Evolutionary conservation across 2,113 vertebrate species (phyloP).

Genomic region (Corvus moneduloides): DNA sequence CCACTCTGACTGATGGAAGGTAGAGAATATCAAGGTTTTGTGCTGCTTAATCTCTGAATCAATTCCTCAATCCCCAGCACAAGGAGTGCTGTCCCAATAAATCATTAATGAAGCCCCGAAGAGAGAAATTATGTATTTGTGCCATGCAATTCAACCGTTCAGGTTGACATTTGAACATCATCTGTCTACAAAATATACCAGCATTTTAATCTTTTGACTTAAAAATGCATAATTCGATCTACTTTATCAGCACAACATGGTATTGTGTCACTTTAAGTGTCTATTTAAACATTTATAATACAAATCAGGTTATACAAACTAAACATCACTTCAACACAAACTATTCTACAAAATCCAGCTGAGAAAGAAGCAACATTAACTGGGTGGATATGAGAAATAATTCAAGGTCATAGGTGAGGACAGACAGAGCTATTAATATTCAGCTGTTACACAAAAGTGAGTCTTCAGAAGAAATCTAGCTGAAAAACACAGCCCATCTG

Average conservation of each 20-base stretch:
- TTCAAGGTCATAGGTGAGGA: not conserved
- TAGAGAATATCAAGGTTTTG: not conserved
- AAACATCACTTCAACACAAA: not conserved
- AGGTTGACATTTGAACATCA: accelerated
- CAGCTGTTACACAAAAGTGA: not conserved
- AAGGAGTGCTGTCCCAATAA: not conserved
- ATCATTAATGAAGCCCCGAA: not conserved
- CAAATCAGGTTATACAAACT: not conserved
- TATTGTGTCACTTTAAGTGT: not conserved
- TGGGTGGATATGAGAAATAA: not conserved
- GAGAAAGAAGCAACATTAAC: not conserved
- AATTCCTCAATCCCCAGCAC: not conserved
- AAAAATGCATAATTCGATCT: not conserved
- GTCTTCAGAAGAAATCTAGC: not conserved
- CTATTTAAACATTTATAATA: not conserved
- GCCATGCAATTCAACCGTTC: not conserved
- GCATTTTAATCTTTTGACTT: not conserved
- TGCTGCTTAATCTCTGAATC: not conserved
- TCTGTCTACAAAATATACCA: not conserved
- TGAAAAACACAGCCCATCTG: not conserved
- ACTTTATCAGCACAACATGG: not conserved
- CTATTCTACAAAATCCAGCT: not conserved
- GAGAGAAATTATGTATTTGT: not conserved
- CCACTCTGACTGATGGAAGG: not conserved
- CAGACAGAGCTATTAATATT: not conserved